Evolutionary conservation across 1,140 invertebrate genomes (phyloP).

Genomic region (Andricus grossulariae): DNA sequence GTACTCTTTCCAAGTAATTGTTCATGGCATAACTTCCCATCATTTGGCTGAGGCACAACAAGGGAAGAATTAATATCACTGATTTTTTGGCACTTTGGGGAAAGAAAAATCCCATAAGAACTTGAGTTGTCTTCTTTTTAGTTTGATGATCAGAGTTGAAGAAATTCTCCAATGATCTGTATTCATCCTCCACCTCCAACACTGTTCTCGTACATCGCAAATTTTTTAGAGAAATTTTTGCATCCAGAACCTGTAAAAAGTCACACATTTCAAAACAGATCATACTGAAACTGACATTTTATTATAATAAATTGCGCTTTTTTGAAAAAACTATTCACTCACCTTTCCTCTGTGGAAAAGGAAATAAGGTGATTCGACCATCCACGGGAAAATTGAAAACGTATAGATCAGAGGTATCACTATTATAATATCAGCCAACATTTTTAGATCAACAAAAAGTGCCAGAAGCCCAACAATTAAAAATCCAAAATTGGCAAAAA

Average conservation of each 20-base stretch:
- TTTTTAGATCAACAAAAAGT: constrained; percentile 27
- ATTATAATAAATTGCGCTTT: too few species aligned
- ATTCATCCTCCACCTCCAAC: constrained; percentile 50
- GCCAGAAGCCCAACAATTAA: constrained; percentile 36
- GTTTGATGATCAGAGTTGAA: constrained; percentile 31
- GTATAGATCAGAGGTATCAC: constrained; percentile 38
- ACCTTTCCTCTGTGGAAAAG: constrained; percentile 47
- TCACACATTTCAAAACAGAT: not conserved
- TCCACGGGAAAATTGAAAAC: constrained; percentile 35
- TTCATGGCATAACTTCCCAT: constrained; percentile 45
- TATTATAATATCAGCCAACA: constrained; percentile 31
- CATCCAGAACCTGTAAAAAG: constrained; percentile 44
- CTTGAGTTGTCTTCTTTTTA: not conserved
- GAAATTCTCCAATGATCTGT: constrained; percentile 44
- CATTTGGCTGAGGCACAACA: constrained; percentile 49
- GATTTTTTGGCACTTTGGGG: constrained; percentile 16
- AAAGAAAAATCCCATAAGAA: constrained; percentile 28
- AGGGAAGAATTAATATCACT: constrained; percentile 29
- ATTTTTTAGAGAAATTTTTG: constrained; percentile 48
- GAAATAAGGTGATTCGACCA: constrained; percentile 55
- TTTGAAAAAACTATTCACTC: not conserved
- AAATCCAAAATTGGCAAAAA: constrained; percentile 47
- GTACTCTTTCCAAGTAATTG: constrained; percentile 36
- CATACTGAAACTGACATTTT: too few species aligned
- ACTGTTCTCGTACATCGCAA: constrained; percentile 36